Evolutionary conservation across 2,797 vertebrate species (phyloP).

Genomic region (Cynopterus sphinx): DNA sequence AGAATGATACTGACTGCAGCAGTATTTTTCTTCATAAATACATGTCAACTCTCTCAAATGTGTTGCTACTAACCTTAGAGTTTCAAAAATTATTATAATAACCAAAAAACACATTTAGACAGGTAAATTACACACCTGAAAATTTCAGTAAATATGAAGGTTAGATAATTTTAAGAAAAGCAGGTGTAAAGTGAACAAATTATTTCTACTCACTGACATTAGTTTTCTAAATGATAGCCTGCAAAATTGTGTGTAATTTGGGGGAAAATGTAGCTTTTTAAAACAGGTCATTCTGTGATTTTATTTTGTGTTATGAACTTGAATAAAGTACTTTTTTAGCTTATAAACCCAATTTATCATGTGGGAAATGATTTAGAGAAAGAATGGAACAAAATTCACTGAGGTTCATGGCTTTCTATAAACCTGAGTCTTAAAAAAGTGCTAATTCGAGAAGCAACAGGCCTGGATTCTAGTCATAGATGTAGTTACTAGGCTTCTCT

Average conservation of each 20-base stretch:
- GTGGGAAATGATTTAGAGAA: constrained; percentile 5
- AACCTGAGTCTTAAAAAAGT: background rate
- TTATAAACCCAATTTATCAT: background rate
- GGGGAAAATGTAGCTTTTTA: constrained; percentile 15
- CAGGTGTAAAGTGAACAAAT: background rate
- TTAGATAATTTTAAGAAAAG: background rate
- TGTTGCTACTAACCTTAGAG: background rate
- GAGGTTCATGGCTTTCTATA: background rate
- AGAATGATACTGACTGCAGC: background rate
- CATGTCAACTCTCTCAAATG: background rate
- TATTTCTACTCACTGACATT: background rate
- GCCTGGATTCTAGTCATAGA: background rate
- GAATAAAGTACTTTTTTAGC: background rate
- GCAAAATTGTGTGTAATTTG: background rate
- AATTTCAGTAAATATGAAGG: background rate
- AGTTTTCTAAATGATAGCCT: background rate
- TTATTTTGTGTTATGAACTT: constrained; percentile 41
- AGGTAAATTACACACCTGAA: background rate
- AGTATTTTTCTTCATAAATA: constrained; percentile 9
- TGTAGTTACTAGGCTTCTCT: background rate
- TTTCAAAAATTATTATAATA: background rate
- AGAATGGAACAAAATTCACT: background rate
- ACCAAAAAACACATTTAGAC: background rate
- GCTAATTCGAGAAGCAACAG: background rate
- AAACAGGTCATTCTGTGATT: background rate